Evolutionary conservation across 2,888 invertebrate species (phyloP).

Genomic region (Chrysolina haemoptera): DNA sequence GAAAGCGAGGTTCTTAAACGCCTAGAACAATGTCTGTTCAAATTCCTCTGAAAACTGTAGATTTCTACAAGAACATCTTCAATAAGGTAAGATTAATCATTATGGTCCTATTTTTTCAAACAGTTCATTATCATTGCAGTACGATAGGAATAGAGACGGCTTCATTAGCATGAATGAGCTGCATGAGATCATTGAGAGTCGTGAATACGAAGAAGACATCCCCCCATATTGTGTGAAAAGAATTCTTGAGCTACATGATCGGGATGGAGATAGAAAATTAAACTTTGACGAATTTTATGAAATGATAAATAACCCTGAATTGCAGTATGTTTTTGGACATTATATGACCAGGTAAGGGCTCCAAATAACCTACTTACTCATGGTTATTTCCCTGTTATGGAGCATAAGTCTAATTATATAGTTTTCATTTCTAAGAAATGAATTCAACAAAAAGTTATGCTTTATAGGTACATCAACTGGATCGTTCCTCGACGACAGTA

Average conservation of each 20-base stretch:
- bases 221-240: conserved; percentile 75
- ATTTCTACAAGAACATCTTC: conserved; percentile 58
- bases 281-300: conserved; percentile 82
- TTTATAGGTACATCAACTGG: conserved; percentile 55
- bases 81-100: conserved; percentile 68
- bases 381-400: too few relatives aligned
- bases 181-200: conserved; percentile 74
- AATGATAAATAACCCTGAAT: conserved; percentile 76
- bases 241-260: conserved; percentile 79
- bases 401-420: too few relatives aligned
- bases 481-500: conserved; percentile 52
- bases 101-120: neutral
- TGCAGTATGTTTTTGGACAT: conserved; percentile 55
- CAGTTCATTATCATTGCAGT: conserved; percentile 74
- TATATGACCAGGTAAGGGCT: conserved; percentile 65
- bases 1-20: neutral
- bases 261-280: conserved; percentile 77
- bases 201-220: conserved; percentile 78
- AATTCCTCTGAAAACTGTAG: conserved; percentile 55
- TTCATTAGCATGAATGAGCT: conserved; percentile 79
- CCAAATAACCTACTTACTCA: conserved; percentile 70
- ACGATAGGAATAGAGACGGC: conserved; percentile 79
- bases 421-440: too few relatives aligned
- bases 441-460: conserved; percentile 72
- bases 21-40: conserved; percentile 27